Percentiles rank a stretch among this genome's conserved stretches.
Conservation (phyloP, 2,888 invertebrate species). For the Hydrotaea diabolus region DNA sequence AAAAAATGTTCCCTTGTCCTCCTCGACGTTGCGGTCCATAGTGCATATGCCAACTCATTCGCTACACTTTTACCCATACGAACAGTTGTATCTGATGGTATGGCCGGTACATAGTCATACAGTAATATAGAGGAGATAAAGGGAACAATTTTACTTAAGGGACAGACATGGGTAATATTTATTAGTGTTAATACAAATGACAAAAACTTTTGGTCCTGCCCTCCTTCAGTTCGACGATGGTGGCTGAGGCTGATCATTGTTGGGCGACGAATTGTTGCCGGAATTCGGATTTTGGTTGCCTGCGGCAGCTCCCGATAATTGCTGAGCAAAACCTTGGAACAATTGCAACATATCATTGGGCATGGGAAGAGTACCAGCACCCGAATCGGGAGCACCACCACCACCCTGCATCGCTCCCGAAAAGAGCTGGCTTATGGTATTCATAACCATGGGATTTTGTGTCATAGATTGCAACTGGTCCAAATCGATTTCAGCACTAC, state of each 20-base stretch:
- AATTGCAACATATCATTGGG: conserved; percentile 75
- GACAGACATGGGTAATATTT: too few relatives aligned
- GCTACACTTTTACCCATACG: too few relatives aligned
- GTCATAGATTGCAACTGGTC: conserved; percentile 74
- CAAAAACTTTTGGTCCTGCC: neutral
- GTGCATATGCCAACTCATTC: conserved; percentile 49
- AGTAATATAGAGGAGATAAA: too few relatives aligned
- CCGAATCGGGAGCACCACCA: conserved; percentile 55
- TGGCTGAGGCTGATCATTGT: conserved; percentile 62
- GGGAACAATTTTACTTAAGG: too few relatives aligned
- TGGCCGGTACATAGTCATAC: too few relatives aligned
- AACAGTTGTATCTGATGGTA: too few relatives aligned
- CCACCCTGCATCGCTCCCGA: conserved; percentile 69
- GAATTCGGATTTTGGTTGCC: conserved; percentile 41
- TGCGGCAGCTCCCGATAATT: conserved; percentile 70
- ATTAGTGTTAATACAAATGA: conserved; percentile 5
- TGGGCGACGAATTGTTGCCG: conserved; percentile 46
- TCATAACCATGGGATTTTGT: conserved; percentile 76
- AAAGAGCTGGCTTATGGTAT: conserved; percentile 73
- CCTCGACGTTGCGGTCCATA: conserved; percentile 14
- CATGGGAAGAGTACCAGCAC: conserved; percentile 65
- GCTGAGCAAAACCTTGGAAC: conserved; percentile 76
- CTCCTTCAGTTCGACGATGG: conserved; percentile 70
- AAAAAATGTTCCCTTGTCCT: conserved; percentile 45
- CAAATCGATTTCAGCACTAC: conserved; percentile 75